Conservation (phyloP, 2,797 vertebrate genomes). For the Anas acuta region DNA sequence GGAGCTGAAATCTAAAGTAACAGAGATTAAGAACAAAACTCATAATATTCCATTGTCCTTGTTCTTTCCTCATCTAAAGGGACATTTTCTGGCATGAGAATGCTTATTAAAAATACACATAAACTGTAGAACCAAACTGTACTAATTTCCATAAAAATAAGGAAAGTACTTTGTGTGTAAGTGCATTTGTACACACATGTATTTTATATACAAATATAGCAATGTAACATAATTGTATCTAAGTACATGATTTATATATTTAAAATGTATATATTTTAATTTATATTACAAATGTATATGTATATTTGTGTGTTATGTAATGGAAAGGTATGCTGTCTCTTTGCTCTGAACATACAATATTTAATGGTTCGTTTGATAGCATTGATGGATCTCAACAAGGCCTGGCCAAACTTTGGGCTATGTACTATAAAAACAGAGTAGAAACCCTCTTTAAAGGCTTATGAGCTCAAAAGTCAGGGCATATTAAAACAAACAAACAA, state of each 20-base stretch:
- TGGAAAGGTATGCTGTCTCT: not conserved
- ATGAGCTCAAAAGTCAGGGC: not conserved
- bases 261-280: not conserved
- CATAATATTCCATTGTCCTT: not conserved
- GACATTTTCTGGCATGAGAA: not conserved
- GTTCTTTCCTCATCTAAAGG: not conserved
- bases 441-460: not conserved
- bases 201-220: not conserved
- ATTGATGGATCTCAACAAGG: not conserved
- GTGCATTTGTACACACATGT: not conserved
- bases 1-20: not conserved
- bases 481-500: not conserved
- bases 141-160: not conserved
- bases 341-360: not conserved
- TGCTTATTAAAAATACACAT: not conserved
- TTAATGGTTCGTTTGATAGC: not conserved
- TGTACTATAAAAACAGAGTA: rapidly evolving
- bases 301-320: not conserved
- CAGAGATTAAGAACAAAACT: not conserved
- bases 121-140: not conserved
- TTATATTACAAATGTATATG: not conserved
- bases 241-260: not conserved
- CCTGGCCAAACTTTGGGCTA: not conserved
- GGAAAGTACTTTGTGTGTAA: not conserved
- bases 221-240: not conserved